Evolutionary conservation across 2,113 vertebrate species (phyloP).

Genomic region (Scopus umbretta): DNA sequence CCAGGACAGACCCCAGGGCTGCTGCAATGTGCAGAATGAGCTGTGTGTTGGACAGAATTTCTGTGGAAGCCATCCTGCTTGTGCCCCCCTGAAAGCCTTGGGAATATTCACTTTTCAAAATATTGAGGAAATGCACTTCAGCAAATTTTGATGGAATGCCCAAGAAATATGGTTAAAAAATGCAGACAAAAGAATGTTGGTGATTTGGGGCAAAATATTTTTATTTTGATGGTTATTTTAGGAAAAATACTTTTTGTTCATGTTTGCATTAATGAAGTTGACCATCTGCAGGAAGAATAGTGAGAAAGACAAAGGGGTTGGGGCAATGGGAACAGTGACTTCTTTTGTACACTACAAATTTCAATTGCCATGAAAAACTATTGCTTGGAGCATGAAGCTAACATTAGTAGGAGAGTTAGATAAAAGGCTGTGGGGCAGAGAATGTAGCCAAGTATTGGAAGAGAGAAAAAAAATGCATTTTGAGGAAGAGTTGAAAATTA

Average conservation of each 20-base stretch:
- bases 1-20: background rate
- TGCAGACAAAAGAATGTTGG: background rate
- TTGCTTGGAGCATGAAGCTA: background rate
- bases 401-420: background rate
- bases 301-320: background rate
- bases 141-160: background rate
- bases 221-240: background rate
- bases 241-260: background rate
- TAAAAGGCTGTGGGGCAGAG: background rate
- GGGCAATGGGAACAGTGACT: background rate
- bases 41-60: background rate
- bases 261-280: background rate
- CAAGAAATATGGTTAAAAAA: background rate
- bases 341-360: background rate
- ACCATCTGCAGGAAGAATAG: background rate
- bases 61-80: background rate
- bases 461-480: background rate
- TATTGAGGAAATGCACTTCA: background rate
- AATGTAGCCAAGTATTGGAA: background rate
- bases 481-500: background rate
- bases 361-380: background rate
- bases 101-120: background rate
- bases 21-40: background rate
- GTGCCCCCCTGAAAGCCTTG: background rate
- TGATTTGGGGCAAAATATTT: background rate